Conservation (phyloP, 1,140 invertebrate genomes). For the Zaprionus ghesquierei region DNA sequence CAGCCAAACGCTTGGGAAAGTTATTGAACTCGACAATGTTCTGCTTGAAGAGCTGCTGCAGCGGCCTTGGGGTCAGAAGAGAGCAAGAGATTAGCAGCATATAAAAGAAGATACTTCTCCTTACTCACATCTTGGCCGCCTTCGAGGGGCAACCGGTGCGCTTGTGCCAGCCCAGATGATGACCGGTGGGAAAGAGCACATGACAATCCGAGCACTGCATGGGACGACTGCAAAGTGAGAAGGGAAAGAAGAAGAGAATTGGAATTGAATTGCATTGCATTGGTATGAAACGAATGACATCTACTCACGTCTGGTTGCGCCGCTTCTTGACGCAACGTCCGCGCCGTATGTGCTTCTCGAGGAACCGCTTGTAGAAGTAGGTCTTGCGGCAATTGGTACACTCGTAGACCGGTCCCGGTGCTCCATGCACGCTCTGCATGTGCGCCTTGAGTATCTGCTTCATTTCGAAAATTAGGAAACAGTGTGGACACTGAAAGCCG, state of each 20-base stretch:
- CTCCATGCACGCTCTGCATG: slow-evolving; percentile 78
- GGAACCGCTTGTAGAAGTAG: slow-evolving; percentile 80
- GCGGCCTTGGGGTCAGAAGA: slow-evolving; percentile 48
- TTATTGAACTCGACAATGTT: slow-evolving; percentile 81
- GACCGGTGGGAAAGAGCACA: slow-evolving; percentile 80
- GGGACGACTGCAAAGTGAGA: slow-evolving; percentile 54
- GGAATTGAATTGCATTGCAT: not conserved
- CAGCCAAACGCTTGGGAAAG: slow-evolving; percentile 68
- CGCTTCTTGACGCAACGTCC: slow-evolving; percentile 82
- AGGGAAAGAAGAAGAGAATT: not conserved
- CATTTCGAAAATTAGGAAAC: slow-evolving; percentile 78
- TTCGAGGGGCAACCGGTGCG: slow-evolving; percentile 79
- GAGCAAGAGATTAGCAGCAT: not conserved
- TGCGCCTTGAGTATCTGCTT: slow-evolving; percentile 78
- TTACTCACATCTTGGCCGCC: slow-evolving; percentile 76
- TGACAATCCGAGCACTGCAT: slow-evolving; percentile 82
- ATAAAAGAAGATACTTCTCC: not conserved
- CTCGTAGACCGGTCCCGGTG: slow-evolving; percentile 75
- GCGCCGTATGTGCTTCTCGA: slow-evolving; percentile 77
- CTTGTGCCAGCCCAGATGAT: slow-evolving; percentile 81
- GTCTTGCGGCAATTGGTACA: slow-evolving; percentile 80
- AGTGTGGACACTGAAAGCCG: slow-evolving; percentile 76
- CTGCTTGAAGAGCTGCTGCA: slow-evolving; percentile 80
- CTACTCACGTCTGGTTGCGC: slow-evolving; percentile 77
- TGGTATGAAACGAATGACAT: not conserved